Conservation (phyloP, 37 sponge, comb jelly and placozoan genomes). For the Theonella swinhoei region DNA sequence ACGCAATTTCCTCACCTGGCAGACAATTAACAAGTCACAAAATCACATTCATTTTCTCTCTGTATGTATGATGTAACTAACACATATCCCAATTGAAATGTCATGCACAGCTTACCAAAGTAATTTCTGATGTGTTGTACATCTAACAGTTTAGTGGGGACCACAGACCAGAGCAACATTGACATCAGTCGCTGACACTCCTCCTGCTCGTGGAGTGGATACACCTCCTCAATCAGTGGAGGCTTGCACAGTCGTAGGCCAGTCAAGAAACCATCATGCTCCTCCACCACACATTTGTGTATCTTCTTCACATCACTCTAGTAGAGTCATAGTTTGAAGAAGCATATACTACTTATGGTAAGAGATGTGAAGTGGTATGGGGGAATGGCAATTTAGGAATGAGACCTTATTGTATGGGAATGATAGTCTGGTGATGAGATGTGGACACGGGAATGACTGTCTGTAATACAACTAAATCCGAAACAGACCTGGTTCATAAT, state of each 20-base stretch:
- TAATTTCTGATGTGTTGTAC: slow-evolving; percentile 58
- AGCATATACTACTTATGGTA: neutral
- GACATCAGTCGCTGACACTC: neutral
- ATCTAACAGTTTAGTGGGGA: slow-evolving; percentile 38
- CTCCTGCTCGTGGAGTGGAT: slow-evolving; percentile 51
- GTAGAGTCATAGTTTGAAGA: neutral
- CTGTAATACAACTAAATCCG: neutral
- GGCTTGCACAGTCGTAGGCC: slow-evolving; percentile 23
- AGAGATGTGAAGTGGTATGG: neutral
- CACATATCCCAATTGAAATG: neutral
- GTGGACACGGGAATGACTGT: too few species aligned
- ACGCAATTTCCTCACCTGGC: slow-evolving; percentile 72
- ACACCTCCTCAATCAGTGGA: slow-evolving; percentile 36
- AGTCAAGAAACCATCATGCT: slow-evolving; percentile 39
- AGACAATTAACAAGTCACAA: neutral
- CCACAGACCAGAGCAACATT: slow-evolving; percentile 26
- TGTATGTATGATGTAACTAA: slow-evolving; percentile 4
- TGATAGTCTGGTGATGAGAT: neutral
- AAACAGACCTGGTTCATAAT: too few species aligned
- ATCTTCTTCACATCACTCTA: slow-evolving; percentile 22
- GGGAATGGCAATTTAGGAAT: too few species aligned
- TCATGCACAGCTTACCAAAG: slow-evolving; percentile 53
- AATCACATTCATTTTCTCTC: neutral
- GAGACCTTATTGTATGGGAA: neutral
- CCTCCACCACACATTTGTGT: slow-evolving; percentile 21